A percentile compares a stretch with the other conserved stretches of the same genome.
These are phyloP conservation scores for Zelostemma sp. DNA, from an alignment of 1,140 invertebrate genomes.

Conservation along the genomic window DNA sequence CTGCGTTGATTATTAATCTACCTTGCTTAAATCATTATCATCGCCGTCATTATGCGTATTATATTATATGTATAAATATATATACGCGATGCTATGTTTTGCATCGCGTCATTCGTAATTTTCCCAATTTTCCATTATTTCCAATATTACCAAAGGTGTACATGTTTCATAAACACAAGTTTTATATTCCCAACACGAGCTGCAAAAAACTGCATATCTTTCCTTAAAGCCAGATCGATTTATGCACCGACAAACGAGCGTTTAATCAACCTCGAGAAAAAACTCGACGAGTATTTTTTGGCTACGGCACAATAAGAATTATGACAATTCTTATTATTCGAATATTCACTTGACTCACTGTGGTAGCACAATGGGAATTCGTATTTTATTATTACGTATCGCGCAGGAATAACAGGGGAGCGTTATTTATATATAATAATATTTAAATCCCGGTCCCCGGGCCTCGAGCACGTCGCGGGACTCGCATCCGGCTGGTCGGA, in stretches of 20 bases:
- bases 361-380: slow-evolving; percentile 1
- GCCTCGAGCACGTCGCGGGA: slow-evolving; percentile 5
- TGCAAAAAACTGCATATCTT: too few species aligned
- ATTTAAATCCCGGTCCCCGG: slow-evolving; percentile 10
- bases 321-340: slow-evolving; percentile 9
- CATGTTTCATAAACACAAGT: too few species aligned
- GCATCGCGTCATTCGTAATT: not conserved
- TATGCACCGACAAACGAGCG: slow-evolving; percentile 2
- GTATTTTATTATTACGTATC: slow-evolving; percentile 8
- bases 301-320: slow-evolving; percentile 3
- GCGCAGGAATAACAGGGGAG: not conserved
- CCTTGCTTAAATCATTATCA: not conserved
- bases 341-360: slow-evolving; percentile 10
- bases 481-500: slow-evolving; percentile 7
- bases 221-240: not conserved
- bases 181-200: not conserved
- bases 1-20: not conserved
- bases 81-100: not conserved
- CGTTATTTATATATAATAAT: slow-evolving; percentile 10
- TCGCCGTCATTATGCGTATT: too few species aligned
- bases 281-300: not conserved
- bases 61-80: too few species aligned
- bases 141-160: too few species aligned
- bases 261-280: slow-evolving; percentile 4
- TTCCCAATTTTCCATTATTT: too few species aligned